Evolutionary conservation across 2,113 vertebrate species (phyloP).

Genomic region (Machaerirhynchus nigripectus): DNA sequence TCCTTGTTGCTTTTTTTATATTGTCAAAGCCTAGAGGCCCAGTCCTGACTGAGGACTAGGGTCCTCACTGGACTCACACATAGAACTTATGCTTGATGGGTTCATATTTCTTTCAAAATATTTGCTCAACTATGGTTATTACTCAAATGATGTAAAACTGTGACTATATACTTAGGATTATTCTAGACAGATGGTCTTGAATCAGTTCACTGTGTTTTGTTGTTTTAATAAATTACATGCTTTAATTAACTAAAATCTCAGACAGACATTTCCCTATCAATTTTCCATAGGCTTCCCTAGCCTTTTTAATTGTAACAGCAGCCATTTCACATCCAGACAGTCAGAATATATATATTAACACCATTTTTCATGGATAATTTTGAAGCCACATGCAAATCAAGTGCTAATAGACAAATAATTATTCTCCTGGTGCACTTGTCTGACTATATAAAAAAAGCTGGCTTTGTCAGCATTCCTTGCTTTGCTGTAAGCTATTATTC

Average conservation of each 20-base stretch:
- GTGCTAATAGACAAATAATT: not conserved
- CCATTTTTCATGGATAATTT: not conserved
- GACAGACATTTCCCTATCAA: not conserved
- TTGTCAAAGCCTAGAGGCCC: not conserved
- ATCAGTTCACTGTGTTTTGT: not conserved
- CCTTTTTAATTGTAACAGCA: not conserved
- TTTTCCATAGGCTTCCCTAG: not conserved
- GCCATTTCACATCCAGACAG: not conserved
- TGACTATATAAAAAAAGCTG: not conserved
- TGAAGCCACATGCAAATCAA: not conserved
- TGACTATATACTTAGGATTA: not conserved
- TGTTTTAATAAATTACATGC: not conserved
- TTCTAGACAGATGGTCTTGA: not conserved
- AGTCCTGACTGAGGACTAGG: not conserved
- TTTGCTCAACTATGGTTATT: not conserved
- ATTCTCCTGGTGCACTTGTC: not conserved
- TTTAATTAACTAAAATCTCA: constrained; percentile 2
- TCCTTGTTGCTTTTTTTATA: not conserved
- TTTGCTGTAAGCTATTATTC: not conserved
- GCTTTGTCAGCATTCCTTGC: not conserved
- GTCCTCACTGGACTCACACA: not conserved
- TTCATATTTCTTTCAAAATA: not conserved
- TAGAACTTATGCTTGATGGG: not conserved
- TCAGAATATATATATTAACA: not conserved
- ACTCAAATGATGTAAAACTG: not conserved